These are phyloP conservation scores for Harlomillsia oculata DNA, from an alignment of 1,140 invertebrate species.

Conservation along the genomic window DNA sequence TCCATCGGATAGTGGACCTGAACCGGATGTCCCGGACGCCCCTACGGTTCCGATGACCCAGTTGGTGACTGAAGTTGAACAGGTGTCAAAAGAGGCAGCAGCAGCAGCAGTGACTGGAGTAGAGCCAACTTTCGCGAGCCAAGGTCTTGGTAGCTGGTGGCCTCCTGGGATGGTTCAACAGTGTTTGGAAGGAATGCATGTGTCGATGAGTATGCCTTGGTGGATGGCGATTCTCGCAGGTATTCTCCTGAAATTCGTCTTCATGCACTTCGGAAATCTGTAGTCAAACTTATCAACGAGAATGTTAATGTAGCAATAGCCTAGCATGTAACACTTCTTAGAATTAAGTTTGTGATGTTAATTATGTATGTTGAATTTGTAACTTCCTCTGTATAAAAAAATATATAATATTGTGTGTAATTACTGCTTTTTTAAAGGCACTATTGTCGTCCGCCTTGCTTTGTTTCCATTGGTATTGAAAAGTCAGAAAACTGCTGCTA, in stretches of 20 bases:
- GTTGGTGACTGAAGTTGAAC: not conserved
- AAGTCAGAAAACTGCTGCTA: slow-evolving; percentile 62
- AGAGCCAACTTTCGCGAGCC: slow-evolving; percentile 41
- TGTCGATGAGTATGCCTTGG: slow-evolving; percentile 70
- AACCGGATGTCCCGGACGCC: slow-evolving; percentile 2
- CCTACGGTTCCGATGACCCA: not conserved
- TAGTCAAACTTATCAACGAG: too few species aligned
- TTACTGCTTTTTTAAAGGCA: too few species aligned
- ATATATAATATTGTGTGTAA: too few species aligned
- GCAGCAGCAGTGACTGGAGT: slow-evolving; percentile 12
- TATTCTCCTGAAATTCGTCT: too few species aligned
- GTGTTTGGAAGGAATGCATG: slow-evolving; percentile 69
- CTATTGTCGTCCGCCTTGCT: slow-evolving; percentile 56
- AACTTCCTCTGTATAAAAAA: too few species aligned
- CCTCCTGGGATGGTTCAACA: slow-evolving; percentile 72
- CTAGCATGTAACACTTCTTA: not conserved
- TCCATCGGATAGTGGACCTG: not conserved
- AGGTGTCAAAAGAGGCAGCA: slow-evolving; percentile 5
- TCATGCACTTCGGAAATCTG: too few species aligned
- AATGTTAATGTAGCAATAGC: not conserved
- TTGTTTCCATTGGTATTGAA: slow-evolving; percentile 76
- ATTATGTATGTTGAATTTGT: slow-evolving; percentile 17
- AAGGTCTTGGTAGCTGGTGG: slow-evolving; percentile 66
- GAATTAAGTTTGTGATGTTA: not conserved
- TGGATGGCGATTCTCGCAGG: slow-evolving; percentile 70